Evolutionary conservation across 2,113 vertebrate species (phyloP), one percentile per base, ranked within the genome.

Genomic region (Lagopus leucura): DNA sequence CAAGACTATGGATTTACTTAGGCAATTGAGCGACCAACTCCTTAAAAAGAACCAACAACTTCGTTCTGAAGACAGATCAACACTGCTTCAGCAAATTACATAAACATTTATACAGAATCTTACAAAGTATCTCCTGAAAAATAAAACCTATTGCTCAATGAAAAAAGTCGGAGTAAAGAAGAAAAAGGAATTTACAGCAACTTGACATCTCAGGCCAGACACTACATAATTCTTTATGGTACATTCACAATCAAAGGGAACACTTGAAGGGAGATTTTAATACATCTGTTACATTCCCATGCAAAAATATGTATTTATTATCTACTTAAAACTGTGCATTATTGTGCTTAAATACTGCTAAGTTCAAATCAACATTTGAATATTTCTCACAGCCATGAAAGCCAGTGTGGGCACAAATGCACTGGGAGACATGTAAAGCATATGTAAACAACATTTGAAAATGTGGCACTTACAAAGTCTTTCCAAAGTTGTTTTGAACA

Each of bases 51-150:
- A 86, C 63, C 13, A 30, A 45, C 43, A 61, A 83, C 36, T 30
- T 63, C 58, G 18, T 71, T 81, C n/a, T 80, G 36, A 75, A 90
- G 80, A 78, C n/a, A 94, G 77, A 92, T 47, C 0, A 12, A 80
- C 69, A 45, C 20, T 47, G 50, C 79, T 92, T 88, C 85, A 77
- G 50, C 30, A 95, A 86, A 94, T 79, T 88, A 89, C 60, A 66
- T 74, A 22, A 40, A 85, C 84, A 86, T 18, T 5, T 63, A 63
- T 45, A 75, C 4, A 43, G 87, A 67, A 83, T 24, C 45, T 71
- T 66, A 78, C 4, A 63, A 50, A 60, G 7, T 32, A 52, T 9
- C 27, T 86, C 47, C 61, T 61, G 52, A 85, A 96, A 90, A 92
- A 83, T 43, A 82, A 92, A 93, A 54, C 11, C 30, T 57, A 32